Evolutionary conservation across 2,888 invertebrate genomes (phyloP).

Genomic region (Baccha elongata): DNA sequence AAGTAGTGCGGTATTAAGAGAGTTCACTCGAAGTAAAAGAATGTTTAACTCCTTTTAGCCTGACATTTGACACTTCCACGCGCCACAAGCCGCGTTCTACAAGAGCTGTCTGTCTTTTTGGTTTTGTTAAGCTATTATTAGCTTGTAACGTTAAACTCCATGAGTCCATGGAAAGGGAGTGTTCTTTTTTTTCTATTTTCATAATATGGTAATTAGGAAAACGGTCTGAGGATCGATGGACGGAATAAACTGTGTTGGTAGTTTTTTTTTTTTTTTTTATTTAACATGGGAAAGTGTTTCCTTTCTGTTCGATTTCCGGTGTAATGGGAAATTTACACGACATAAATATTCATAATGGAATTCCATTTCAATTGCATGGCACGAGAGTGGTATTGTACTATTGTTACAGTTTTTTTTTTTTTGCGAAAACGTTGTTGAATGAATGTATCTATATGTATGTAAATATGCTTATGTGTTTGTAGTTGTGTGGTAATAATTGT

Average conservation of each 20-base stretch:
- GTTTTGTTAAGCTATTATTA: constrained; percentile 26
- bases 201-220: constrained; percentile 56
- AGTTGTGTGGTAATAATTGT: not conserved
- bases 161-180: not conserved
- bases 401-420: constrained; percentile 15
- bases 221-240: constrained; percentile 50
- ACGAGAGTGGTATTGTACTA: constrained; percentile 4
- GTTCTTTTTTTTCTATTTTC: not conserved
- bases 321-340: constrained; percentile 59
- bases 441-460: not conserved
- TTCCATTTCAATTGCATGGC: constrained; percentile 33
- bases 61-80: constrained; percentile 66
- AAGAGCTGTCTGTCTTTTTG: constrained; percentile 17
- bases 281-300: constrained; percentile 66
- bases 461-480: no score
- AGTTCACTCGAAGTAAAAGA: constrained; percentile 19
- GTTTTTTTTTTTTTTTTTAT: constrained; percentile 31
- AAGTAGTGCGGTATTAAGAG: no score
- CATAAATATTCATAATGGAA: constrained; percentile 62
- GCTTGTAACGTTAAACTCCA: constrained; percentile 1
- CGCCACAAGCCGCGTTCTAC: constrained; percentile 12
- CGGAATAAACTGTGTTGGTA: constrained; percentile 26
- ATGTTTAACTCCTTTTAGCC: constrained; percentile 61
- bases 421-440: constrained; percentile 21
- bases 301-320: constrained; percentile 68